Evolutionary conservation across 2,113 vertebrate species (phyloP).

Genomic region (Rhynchomys soricoides): DNA sequence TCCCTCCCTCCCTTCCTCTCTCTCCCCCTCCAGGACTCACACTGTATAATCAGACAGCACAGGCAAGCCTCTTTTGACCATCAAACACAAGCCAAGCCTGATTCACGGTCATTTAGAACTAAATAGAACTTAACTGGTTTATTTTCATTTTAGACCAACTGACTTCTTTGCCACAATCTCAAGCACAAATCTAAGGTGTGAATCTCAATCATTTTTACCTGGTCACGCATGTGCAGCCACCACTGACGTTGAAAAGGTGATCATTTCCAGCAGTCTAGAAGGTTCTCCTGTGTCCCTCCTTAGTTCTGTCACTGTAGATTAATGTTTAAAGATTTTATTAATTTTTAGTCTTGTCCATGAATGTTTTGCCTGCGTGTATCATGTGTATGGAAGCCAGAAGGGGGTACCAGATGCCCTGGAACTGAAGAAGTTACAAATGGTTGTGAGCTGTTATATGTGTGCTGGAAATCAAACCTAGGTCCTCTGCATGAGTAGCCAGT

Average conservation of each 20-base stretch:
- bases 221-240: background rate
- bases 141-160: background rate
- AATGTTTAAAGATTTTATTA: background rate
- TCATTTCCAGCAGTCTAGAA: background rate
- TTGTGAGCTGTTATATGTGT: background rate
- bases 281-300: background rate
- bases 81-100: background rate
- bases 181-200: constrained; percentile 29
- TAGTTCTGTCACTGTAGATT: background rate
- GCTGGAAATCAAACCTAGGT: background rate
- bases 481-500: background rate
- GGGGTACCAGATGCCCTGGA: background rate
- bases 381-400: background rate
- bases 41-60: background rate
- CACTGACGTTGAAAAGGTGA: background rate
- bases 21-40: background rate
- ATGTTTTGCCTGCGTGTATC: background rate
- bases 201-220: background rate
- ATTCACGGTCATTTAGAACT: background rate
- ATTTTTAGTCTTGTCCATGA: background rate
- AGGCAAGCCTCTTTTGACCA: background rate
- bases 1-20: too few species aligned
- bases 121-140: background rate
- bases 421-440: background rate
- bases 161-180: background rate